Conservation (phyloP, 2,113 vertebrate genomes). For the Callithrix jacchus region DNA sequence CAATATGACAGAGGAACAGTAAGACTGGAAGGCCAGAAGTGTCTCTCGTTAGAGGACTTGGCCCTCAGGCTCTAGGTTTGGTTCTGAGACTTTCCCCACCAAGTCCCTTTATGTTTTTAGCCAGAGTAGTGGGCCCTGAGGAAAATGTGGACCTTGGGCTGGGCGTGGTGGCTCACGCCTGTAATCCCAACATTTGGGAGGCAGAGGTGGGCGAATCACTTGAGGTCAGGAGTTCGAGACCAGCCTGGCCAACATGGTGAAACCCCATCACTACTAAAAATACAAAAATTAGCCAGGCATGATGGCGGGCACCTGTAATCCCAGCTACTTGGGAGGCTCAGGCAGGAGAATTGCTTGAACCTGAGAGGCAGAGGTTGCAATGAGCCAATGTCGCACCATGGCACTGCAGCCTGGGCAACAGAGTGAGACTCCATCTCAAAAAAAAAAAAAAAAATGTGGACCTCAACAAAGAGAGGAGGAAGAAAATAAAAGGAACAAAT, state of each 20-base stretch:
- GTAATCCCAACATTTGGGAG: neutral
- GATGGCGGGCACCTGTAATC: neutral
- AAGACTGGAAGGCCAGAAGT: neutral
- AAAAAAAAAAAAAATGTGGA: neutral
- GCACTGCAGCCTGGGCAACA: neutral
- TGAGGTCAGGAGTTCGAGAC: neutral
- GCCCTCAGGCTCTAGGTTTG: neutral
- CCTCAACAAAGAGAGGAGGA: neutral
- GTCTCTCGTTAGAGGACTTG: neutral
- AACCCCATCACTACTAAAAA: neutral
- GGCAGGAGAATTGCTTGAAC: neutral
- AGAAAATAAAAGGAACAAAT: conserved; percentile 30
- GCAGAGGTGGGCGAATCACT: neutral
- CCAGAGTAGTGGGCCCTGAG: neutral
- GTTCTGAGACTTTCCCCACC: neutral
- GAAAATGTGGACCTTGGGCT: neutral
- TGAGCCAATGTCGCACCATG: neutral
- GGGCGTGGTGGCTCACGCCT: neutral
- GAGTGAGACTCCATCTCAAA: neutral
- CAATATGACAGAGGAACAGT: neutral
- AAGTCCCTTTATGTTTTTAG: neutral
- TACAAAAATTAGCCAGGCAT: neutral
- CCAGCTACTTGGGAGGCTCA: neutral
- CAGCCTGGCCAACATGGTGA: neutral
- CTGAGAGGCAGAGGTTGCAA: neutral